These are phyloP conservation scores for Oryctes rhinoceros DNA, from an alignment of 1,140 invertebrate species.

Conservation along the genomic window DNA sequence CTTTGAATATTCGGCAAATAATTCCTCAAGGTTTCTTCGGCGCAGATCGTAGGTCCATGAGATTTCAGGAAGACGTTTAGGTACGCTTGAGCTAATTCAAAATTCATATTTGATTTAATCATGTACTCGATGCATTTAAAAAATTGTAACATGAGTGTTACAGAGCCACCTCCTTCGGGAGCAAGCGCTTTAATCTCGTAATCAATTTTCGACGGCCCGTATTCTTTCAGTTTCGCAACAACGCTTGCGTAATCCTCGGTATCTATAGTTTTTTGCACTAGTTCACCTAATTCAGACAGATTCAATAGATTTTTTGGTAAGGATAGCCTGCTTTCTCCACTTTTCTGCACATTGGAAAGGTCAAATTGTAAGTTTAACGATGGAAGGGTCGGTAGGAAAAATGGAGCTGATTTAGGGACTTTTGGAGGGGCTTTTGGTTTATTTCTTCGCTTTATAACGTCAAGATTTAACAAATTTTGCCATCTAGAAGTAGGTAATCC, in stretches of 20 bases:
- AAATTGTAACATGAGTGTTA: conserved; percentile 79
- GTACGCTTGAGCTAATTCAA: conserved; percentile 93
- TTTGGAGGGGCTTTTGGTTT: conserved; percentile 88
- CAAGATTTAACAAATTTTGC: conserved; percentile 92
- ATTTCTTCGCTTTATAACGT: conserved; percentile 89
- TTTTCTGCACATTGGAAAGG: conserved; percentile 63
- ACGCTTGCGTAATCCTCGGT: conserved; percentile 66
- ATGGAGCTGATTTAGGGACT: conserved; percentile 86
- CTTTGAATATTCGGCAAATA: conserved; percentile 69
- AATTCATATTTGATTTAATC: conserved; percentile 81
- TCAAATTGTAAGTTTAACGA: conserved; percentile 87
- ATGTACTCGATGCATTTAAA: conserved; percentile 78
- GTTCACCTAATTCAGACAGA: conserved; percentile 73
- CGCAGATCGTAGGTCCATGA: conserved; percentile 73
- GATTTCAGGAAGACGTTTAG: conserved; percentile 90
- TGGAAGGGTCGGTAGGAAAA: conserved; percentile 92
- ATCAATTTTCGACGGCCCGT: conserved; percentile 88
- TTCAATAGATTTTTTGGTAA: conserved; percentile 68
- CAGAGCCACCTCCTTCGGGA: conserved; percentile 74
- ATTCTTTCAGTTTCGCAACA: conserved; percentile 78
- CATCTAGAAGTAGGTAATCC: conserved; percentile 86
- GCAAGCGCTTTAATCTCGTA: conserved; percentile 86
- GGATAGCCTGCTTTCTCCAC: conserved; percentile 64
- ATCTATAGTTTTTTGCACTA: conserved; percentile 62
- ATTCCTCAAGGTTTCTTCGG: conserved; percentile 66